Conservation (phyloP, 2,113 vertebrate genomes). For the Aptenodytes patagonicus region DNA sequence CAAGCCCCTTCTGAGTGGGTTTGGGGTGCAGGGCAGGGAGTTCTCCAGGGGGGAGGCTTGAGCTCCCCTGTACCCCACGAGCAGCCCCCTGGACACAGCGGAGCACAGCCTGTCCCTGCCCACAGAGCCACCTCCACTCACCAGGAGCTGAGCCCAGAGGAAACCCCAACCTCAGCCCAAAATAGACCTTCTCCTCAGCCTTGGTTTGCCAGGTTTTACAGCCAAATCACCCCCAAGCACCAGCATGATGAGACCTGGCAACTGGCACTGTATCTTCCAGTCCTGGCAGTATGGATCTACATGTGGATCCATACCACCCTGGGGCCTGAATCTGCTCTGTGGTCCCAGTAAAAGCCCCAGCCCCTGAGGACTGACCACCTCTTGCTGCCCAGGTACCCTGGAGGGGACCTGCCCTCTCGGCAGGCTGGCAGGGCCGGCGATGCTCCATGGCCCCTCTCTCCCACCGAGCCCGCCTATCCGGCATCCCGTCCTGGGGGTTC, state of each 20-base stretch:
- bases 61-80: neutral
- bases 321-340: neutral
- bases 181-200: neutral
- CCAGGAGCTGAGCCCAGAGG: neutral
- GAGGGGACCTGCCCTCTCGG: neutral
- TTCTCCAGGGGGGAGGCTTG: neutral
- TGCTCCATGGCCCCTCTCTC: accelerated
- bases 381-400: neutral
- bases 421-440: accelerated
- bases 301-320: accelerated
- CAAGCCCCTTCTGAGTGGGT: neutral
- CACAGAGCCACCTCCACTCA: accelerated
- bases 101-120: neutral
- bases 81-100: accelerated
- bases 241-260: neutral
- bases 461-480: accelerated
- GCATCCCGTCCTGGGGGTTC: neutral
- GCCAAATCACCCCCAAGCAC: neutral
- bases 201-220: neutral
- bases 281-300: neutral
- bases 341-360: neutral
- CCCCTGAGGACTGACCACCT: accelerated
- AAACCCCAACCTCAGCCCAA: neutral
- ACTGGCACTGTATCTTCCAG: neutral
- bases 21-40: neutral